Evolutionary conservation across 2,888 invertebrate species (phyloP), one percentile per base, ranked within the genome.

Genomic region (Oscheius sp.): DNA sequence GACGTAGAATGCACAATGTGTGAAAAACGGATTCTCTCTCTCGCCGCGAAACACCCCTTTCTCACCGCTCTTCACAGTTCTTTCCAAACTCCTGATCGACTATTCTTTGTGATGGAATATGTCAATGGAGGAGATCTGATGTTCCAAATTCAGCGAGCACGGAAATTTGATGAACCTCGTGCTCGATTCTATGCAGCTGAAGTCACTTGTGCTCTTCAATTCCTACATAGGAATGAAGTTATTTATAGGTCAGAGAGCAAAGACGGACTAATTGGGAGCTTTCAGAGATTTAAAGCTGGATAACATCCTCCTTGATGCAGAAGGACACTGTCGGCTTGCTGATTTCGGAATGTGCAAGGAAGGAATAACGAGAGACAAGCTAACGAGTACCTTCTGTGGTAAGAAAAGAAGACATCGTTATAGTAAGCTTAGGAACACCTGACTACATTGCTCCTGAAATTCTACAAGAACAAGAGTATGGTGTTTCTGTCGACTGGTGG

Each of bases 41-140:
- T 97, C 86, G 94, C 96, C n/a, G 96, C 96, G 73, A 92, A 92
- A 76, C 97, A 97, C 89, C 97, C 97, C 67, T 97, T 97, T 90
- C 91, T 97, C 75, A 96, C 96, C 75, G 95, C 95, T 83, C 90
- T 97, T 84, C 94, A 94, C 90, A 94, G 92, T 86, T 95, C 94
- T 89, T 97, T 95, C 90, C 97, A 97, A 89, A 97, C 96, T 67
- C 91, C 91, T 87, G 95, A 95, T 87, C 91, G 94, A 12, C 90
- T 98, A 78, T 97, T 96, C 90, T 97, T 98, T 89, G 95, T 97
- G 77, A 98, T 98, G 97, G 97, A 97, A 89, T 97, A 96, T 88
- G 96, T 98, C 63, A 94, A 96, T 88, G 98, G 97, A 80, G 89
- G 89, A 68, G 89, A 89, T 85, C 83, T 89, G 69, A 89, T 97